Percentiles rank a stretch among this genome's conserved stretches.
Conservation (phyloP, 2,113 vertebrate genomes). For the Rhadina sibilatrix region DNA sequence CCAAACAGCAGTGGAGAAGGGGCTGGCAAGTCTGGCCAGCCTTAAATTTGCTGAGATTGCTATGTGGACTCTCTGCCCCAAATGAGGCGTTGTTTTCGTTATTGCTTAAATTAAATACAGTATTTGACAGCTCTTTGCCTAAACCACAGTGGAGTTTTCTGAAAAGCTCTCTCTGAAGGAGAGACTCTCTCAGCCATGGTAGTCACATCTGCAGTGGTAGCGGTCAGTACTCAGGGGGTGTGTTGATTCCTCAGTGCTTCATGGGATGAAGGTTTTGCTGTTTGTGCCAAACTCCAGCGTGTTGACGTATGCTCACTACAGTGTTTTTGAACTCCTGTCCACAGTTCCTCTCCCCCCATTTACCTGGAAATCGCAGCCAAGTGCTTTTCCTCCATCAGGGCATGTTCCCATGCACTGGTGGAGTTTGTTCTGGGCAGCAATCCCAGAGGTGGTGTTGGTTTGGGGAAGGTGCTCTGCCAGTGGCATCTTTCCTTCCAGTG, state of each 20-base stretch:
- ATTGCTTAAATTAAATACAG: slow-evolving; percentile 21
- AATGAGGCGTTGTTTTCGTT: not conserved
- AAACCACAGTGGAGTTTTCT: not conserved
- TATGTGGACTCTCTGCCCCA: not conserved
- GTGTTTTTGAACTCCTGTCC: not conserved
- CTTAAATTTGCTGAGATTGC: not conserved
- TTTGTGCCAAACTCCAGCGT: not conserved
- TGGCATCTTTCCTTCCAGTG: not conserved
- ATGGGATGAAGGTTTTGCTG: not conserved
- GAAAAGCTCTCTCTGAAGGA: not conserved
- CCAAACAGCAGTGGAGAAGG: not conserved
- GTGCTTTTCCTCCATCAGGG: not conserved
- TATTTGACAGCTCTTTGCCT: slow-evolving; percentile 25
- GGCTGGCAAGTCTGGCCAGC: not conserved
- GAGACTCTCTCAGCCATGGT: not conserved
- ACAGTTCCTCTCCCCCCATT: not conserved
- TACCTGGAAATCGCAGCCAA: not conserved
- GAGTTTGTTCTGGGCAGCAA: not conserved
- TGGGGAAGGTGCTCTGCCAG: not conserved
- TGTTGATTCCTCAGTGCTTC: not conserved
- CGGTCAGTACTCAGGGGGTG: rapidly evolving
- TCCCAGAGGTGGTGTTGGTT: rapidly evolving
- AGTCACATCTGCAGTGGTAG: not conserved
- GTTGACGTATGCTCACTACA: not conserved
- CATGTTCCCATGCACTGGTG: rapidly evolving